Percentiles rank a stretch among this genome's conserved stretches.
Conservation (phyloP, 1,140 invertebrate genomes). For the Ips typographus region DNA sequence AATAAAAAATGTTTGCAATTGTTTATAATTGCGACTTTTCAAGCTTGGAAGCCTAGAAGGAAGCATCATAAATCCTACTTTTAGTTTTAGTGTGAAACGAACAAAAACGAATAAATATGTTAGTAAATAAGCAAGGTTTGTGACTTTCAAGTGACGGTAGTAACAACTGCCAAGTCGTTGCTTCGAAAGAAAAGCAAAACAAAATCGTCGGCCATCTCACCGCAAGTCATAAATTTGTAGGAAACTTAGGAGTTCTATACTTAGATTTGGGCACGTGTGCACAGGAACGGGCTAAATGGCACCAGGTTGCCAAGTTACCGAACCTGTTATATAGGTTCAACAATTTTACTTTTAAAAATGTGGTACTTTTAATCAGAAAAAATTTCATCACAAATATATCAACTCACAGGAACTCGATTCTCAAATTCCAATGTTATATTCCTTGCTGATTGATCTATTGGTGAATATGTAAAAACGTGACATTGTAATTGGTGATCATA, state of each 20-base stretch:
- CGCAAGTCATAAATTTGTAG: conserved; percentile 26
- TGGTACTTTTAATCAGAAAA: too few species aligned
- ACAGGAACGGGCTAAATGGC: conserved; percentile 24
- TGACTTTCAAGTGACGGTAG: neutral
- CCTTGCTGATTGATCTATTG: too few species aligned
- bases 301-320: conserved; percentile 17
- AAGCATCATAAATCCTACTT: neutral
- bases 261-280: conserved; percentile 35
- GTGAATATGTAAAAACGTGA: neutral
- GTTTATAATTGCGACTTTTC: neutral
- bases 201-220: conserved; percentile 20
- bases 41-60: neutral
- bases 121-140: neutral
- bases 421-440: too few species aligned
- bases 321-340: too few species aligned
- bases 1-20: too few species aligned
- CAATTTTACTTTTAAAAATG: too few species aligned
- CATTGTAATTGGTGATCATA: too few species aligned
- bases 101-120: conserved; percentile 2
- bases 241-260: conserved; percentile 24
- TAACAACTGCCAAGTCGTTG: conserved; percentile 6
- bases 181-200: conserved; percentile 22
- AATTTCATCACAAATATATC: too few species aligned
- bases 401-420: too few species aligned
- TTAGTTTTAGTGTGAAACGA: neutral